phyloP scores from a whole-genome alignment of 2,113 vertebrate genomes.

The Odontesthes bonariensis region DNA sequence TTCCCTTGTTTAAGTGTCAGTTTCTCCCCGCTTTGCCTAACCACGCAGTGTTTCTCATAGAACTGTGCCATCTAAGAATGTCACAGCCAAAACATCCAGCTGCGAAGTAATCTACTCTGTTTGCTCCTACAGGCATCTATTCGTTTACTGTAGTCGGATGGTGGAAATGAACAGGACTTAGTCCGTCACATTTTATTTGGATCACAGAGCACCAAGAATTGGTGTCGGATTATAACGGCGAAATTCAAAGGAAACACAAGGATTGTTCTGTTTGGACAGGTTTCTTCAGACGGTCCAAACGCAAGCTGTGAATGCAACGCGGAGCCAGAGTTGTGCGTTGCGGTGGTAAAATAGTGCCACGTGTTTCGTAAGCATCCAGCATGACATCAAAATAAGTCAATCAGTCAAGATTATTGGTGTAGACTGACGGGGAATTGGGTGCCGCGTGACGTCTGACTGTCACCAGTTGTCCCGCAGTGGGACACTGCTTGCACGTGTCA shows the following conservation, averaged over 20 bases:
- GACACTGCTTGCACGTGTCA: slow-evolving; percentile 39
- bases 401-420: neutral
- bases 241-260: slow-evolving; percentile 27
- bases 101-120: slow-evolving; percentile 55
- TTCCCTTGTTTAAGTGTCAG: neutral
- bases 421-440: neutral
- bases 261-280: slow-evolving; percentile 23
- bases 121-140: slow-evolving; percentile 44
- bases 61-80: slow-evolving; percentile 53
- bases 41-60: slow-evolving; percentile 32
- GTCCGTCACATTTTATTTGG: slow-evolving; percentile 49
- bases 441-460: neutral
- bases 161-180: slow-evolving; percentile 48
- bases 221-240: slow-evolving; percentile 19
- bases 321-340: slow-evolving; percentile 6
- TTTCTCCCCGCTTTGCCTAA: slow-evolving; percentile 6
- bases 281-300: slow-evolving; percentile 21
- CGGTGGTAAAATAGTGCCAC: neutral
- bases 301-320: slow-evolving; percentile 16
- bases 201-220: slow-evolving; percentile 18
- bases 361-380: neutral
- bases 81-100: slow-evolving; percentile 63
- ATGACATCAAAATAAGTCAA: slow-evolving; percentile 6
- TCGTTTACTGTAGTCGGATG: slow-evolving; percentile 41
- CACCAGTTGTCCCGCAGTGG: neutral